phyloP scores from a whole-genome alignment of 2,113 vertebrate genomes.

The Noctilio leporinus region DNA sequence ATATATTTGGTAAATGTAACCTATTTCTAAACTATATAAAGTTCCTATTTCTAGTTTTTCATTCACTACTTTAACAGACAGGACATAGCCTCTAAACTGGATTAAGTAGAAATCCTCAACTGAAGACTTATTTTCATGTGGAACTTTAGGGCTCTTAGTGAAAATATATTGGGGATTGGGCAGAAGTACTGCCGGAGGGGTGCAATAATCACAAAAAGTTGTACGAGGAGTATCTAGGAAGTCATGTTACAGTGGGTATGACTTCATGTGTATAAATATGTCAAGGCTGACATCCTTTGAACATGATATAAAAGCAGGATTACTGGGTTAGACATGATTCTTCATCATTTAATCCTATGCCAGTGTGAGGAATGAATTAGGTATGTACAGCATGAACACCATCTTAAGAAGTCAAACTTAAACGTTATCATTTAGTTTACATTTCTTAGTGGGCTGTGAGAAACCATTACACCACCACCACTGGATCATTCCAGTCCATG shows the following conservation, averaged over 20 bases:
- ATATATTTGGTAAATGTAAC: not conserved
- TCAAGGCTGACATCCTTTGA: slow-evolving; percentile 10
- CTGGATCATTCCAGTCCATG: not conserved
- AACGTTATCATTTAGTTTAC: slow-evolving; percentile 49
- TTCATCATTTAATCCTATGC: not conserved
- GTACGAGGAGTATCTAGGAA: not conserved
- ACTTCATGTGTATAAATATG: not conserved
- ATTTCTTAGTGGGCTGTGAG: slow-evolving; percentile 42
- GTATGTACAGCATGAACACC: slow-evolving; percentile 23
- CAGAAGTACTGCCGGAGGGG: not conserved
- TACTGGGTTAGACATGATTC: not conserved
- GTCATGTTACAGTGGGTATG: not conserved
- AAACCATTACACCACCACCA: not conserved
- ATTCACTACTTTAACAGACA: not conserved
- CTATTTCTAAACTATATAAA: not conserved
- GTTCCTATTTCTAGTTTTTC: not conserved
- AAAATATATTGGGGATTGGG: not conserved
- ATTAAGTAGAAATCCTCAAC: not conserved
- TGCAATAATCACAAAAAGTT: not conserved
- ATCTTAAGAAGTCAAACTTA: slow-evolving; percentile 32
- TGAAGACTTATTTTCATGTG: not conserved
- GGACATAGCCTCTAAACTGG: not conserved
- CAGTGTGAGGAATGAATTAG: slow-evolving; percentile 1
- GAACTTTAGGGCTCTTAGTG: not conserved
- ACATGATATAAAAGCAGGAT: not conserved